Evolutionary conservation across 37 sponge, comb jelly and placozoan genomes (phyloP), one percentile per base, ranked within the genome.

Genomic region (Halichondria panicea): DNA sequence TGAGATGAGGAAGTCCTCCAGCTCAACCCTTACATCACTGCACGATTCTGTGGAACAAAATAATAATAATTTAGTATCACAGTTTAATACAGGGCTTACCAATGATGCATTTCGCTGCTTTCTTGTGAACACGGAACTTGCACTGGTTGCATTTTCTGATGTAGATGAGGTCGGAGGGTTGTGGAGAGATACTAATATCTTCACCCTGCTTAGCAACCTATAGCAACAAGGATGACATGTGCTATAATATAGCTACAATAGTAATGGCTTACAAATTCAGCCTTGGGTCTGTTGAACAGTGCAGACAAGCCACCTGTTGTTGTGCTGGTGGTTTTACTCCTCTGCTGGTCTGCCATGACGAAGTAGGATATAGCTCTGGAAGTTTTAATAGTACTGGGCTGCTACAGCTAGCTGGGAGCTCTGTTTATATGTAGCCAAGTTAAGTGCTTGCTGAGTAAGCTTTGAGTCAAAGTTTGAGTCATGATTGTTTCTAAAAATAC

Each of bases 61-160:
- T 11, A 55, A 43, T 45, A 18, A 45, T 55, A 15, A 33, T 31
- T 18, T 38, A 22, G 33, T 34, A 36, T 43, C 7, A 18, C n/a
- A 59, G 7, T 55, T 56, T 70, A 5, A 24, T 62, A 15, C 40
- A 6, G 31, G 12, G 21, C 90, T 80, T 28, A 91, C 91, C 87
- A 21, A 91, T 53, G 48, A 84, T 81, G 43, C 77, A 81, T 68
- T 91, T 91, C 48, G 91, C 82, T 18, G 77, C 68, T 25, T 54
- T 80, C 21, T 45, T 63, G 4, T 45, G 19, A 0, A 82, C 77
- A 22, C 33, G 21, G 46, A 91, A 63, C 32, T 43, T 64, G 55
- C 86, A 91, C 0, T 43, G 25, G 9, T 35, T 67, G 65, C 91
- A 91, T 0, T 55, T 36, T 11, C 87, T 31, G 50, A 91, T 57